Conservation (phyloP, 2,113 vertebrate genomes). For the Macquaria australasica region DNA sequence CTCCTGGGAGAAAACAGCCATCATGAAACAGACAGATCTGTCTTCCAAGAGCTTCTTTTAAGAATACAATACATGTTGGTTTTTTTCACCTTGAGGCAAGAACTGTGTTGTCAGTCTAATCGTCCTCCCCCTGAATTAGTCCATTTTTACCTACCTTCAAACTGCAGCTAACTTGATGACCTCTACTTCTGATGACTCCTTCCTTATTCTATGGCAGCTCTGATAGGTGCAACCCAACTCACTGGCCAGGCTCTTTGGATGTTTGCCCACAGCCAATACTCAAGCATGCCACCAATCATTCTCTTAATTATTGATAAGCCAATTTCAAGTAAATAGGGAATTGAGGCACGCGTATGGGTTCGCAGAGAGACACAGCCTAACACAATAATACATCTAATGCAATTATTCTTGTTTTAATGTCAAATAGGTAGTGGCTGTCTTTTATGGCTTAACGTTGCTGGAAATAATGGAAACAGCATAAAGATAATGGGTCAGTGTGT, state of each 20-base stretch:
- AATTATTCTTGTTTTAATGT: slow-evolving; percentile 18
- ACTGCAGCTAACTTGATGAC: neutral
- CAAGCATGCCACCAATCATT: slow-evolving; percentile 23
- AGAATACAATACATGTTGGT: neutral
- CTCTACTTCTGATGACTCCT: too few relatives aligned
- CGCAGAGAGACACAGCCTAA: neutral
- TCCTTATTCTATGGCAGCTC: neutral
- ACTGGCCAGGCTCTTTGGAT: neutral
- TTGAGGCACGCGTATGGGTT: neutral
- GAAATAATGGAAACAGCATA: slow-evolving; percentile 21
- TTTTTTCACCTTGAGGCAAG: slow-evolving; percentile 23
- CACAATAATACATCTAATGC: slow-evolving; percentile 23
- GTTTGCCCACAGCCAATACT: slow-evolving; percentile 21
- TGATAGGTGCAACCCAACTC: neutral
- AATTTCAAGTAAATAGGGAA: slow-evolving; percentile 37
- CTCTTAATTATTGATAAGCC: slow-evolving; percentile 41
- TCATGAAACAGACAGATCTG: neutral
- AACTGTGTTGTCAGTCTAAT: neutral
- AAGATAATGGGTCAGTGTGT: slow-evolving; percentile 13
- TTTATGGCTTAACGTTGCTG: slow-evolving; percentile 17
- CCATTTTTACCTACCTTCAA: neutral
- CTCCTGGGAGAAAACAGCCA: neutral
- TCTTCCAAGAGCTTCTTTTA: slow-evolving; percentile 7
- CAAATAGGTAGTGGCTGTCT: neutral
- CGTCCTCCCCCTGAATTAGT: neutral